Base-by-base conservation (phyloP, 2,888 invertebrate species). In the Pristionchus maxplancki region DNA sequence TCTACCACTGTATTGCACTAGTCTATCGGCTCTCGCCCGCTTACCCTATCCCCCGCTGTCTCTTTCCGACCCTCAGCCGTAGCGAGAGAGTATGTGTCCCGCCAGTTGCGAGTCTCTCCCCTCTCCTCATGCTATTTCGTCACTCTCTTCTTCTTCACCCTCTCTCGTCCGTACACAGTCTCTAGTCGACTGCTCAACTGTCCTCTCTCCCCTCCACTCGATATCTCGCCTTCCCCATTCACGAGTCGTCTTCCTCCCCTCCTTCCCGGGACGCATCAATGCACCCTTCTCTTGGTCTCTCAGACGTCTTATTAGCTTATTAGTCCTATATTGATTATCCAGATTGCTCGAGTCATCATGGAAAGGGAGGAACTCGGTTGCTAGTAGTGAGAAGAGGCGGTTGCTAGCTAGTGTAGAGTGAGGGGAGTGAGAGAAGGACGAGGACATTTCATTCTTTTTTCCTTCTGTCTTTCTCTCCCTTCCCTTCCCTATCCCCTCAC, bases 171-270 rank as follows among this genome's bases (percentile, higher is more conserved):
- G 11, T 62, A 5, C n/a, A 53, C 24, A 62, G 8, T 62, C 84
- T 62, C 84, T 84, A 58, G 2, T 40, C 28, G 48, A 24, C 48
- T 84, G 40, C 62, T 84, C 84, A 13, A 31, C 62, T 62, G 37
- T 62, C 62, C 84, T 37, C 53, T 84, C 62, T n/a, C 34, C 28
- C 17, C 58, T 50, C 48, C 67, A 48, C 86, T 86, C 44, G 64
- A 48, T 48, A n/a, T 67, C 86, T 67, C 86, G 34, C 62, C 31
- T 64, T 85, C 40, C 64, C 86, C 48, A 34, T 48, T 50, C 50
- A 82, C 82, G 44, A 82, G 82, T 82, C 82, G 24, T 78, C 78
- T 78, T 78, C 78, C 11, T n/a, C 44, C 48, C 13, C 82, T 82
- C 48, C 82, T 82, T 50, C 82, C 50, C 82, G 50, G 48, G 40